Evolutionary conservation across 2,888 invertebrate genomes (phyloP), one percentile per base, ranked within the genome.

Genomic region (Clusia tigrina): DNA sequence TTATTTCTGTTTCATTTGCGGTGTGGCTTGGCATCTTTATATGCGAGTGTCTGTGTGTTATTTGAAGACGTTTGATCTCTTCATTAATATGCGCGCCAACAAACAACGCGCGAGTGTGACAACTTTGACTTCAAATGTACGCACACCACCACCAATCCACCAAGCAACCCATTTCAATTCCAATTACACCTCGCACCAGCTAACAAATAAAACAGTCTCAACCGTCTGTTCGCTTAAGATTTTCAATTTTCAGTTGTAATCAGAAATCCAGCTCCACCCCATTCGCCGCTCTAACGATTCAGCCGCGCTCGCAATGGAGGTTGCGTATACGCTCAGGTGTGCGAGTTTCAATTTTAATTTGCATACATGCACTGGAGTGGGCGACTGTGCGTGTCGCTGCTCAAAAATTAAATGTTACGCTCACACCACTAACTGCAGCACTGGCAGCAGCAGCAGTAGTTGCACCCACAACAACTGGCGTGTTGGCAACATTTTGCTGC

Each of bases 241-340:
- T 74, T 74, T 74, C 74, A 74, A 74, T 77, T 74, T 74, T 77
- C 74, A 62, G 68, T 76, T 69, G 77, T 74, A 76, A 76, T 74
- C 74, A 75, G 69, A 67, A 67, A 25, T 42, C 23, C 32, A 32
- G 32, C 32, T 32, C 6, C 32, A 32, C 32, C 32, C 32, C 32
- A 6, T 9, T 12, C 32, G 32, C 32, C 6, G 48, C 48, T n/a
- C n/a, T n/a, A n/a, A n/a, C n/a, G n/a, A n/a, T n/a, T n/a, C n/a
- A 6, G 42, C 42, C 6, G n/a, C 10, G n/a, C n/a, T 42, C 42
- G 48, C 18, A 48, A 15, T 12, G 5, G 22, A 20, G 20, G 48
- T 48, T 48, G 48, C 48, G 48, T 15, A 48, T 48, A 48, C 48
- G 48, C 48, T 20, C 48, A 48, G 48, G 48, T 48, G 48, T 20